Evolutionary conservation across 2,113 vertebrate species (phyloP).

Genomic region (Antidorcas marsupialis): DNA sequence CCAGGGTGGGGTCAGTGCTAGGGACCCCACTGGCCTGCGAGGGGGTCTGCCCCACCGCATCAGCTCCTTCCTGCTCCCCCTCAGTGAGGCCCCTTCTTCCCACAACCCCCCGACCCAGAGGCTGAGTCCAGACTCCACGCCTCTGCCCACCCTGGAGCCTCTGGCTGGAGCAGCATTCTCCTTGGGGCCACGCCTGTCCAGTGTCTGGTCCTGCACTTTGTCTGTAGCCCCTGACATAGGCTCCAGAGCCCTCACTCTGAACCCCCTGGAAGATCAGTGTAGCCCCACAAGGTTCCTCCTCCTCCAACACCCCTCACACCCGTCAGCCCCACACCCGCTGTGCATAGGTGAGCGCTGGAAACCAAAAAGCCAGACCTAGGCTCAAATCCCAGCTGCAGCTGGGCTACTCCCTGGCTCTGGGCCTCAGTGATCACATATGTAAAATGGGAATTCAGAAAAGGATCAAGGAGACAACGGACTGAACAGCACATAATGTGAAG

Average conservation of each 20-base stretch:
- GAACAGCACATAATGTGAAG: rapidly evolving
- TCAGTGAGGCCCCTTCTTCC: not conserved
- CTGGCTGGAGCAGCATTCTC: not conserved
- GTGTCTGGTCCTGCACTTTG: no score
- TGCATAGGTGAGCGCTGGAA: rapidly evolving
- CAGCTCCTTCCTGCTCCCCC: rapidly evolving
- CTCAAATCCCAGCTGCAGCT: not conserved
- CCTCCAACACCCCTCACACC: rapidly evolving
- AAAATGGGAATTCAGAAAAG: not conserved
- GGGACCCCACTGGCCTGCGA: not conserved
- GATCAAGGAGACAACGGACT: not conserved
- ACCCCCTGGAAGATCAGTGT: not conserved
- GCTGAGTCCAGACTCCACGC: not conserved
- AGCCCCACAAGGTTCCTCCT: not conserved
- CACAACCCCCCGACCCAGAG: not conserved
- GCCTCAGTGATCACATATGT: not conserved
- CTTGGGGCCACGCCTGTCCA: not conserved
- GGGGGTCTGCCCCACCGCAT: not conserved
- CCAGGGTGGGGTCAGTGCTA: not conserved
- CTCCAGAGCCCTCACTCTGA: no score
- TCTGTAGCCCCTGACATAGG: not conserved
- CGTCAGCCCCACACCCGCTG: rapidly evolving
- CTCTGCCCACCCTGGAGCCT: not conserved
- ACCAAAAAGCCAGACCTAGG: not conserved
- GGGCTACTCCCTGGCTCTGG: not conserved